Percentiles rank a stretch among this genome's conserved stretches.
These are phyloP conservation scores for Caerostris darwini DNA, from an alignment of 1,140 invertebrate genomes.

Conservation along the genomic window DNA sequence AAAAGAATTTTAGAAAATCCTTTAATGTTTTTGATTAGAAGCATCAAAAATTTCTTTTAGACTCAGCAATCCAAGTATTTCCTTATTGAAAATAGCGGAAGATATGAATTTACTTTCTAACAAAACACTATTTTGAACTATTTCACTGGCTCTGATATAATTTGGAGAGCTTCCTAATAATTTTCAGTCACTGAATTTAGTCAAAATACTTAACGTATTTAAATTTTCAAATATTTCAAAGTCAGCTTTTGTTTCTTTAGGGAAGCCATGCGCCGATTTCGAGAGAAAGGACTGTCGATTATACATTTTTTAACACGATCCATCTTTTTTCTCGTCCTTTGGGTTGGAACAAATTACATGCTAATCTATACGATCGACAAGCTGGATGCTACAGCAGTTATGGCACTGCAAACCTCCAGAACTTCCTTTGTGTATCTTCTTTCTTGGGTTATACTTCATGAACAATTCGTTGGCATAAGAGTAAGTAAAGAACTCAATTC, in stretches of 20 bases:
- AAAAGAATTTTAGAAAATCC: too few species aligned
- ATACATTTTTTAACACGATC: slow-evolving; percentile 85
- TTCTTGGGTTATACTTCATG: slow-evolving; percentile 97
- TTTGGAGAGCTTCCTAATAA: too few species aligned
- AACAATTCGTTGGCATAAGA: slow-evolving; percentile 96
- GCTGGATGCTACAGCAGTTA: slow-evolving; percentile 93
- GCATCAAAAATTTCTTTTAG: too few species aligned
- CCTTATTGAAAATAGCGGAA: too few species aligned
- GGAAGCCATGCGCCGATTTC: slow-evolving; percentile 80
- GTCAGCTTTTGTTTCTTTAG: slow-evolving; percentile 78
- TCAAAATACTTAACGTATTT: too few species aligned
- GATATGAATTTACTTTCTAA: too few species aligned
- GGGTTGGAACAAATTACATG: slow-evolving; percentile 96
- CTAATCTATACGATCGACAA: slow-evolving; percentile 92
- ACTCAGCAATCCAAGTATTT: too few species aligned
- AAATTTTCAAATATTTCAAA: too few species aligned
- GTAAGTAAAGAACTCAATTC: slow-evolving; percentile 85
- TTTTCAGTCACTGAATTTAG: too few species aligned
- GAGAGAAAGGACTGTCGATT: slow-evolving; percentile 80
- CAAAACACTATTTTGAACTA: too few species aligned
- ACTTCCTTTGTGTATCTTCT: slow-evolving; percentile 95
- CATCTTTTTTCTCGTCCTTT: slow-evolving; percentile 92
- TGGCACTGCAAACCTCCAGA: slow-evolving; percentile 95
- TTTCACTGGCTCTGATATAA: too few species aligned
- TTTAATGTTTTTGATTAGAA: too few species aligned